These are phyloP conservation scores for Mareca penelope DNA, from an alignment of 2,797 vertebrate genomes.

Conservation along the genomic window DNA sequence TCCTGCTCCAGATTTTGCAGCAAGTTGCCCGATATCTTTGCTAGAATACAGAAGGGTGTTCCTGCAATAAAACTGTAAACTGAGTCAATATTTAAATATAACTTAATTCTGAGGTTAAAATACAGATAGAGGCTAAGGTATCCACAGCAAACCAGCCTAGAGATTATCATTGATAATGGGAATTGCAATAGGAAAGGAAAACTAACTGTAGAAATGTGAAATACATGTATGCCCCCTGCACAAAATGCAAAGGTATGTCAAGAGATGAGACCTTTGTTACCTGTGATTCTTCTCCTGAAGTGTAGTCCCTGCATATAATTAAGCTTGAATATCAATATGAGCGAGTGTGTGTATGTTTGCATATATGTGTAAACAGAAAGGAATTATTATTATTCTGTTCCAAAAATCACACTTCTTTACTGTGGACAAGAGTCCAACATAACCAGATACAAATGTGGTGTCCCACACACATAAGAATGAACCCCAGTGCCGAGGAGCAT, in stretches of 20 bases:
- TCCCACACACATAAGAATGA: background rate
- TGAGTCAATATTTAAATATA: background rate
- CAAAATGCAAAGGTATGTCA: background rate
- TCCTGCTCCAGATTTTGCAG: background rate
- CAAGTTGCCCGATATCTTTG: background rate
- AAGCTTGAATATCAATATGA: background rate
- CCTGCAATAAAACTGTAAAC: background rate
- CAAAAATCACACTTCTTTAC: background rate
- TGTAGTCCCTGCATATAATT: background rate
- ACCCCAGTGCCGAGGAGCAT: background rate
- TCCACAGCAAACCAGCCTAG: rapidly evolving
- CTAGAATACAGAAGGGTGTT: background rate
- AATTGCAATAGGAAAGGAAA: background rate
- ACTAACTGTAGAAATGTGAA: background rate
- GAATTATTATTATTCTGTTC: background rate
- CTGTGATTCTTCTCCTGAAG: background rate
- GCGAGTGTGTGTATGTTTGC: rapidly evolving
- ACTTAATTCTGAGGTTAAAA: background rate
- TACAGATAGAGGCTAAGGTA: background rate
- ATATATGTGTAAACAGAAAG: background rate
- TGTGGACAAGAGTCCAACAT: background rate
- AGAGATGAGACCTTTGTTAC: background rate
- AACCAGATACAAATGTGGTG: rapidly evolving
- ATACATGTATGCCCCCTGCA: background rate
- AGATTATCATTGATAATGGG: background rate